Evolutionary conservation across 2,888 invertebrate species (phyloP), one percentile per base, ranked within the genome.

Genomic region (Eupithecia exiguata): DNA sequence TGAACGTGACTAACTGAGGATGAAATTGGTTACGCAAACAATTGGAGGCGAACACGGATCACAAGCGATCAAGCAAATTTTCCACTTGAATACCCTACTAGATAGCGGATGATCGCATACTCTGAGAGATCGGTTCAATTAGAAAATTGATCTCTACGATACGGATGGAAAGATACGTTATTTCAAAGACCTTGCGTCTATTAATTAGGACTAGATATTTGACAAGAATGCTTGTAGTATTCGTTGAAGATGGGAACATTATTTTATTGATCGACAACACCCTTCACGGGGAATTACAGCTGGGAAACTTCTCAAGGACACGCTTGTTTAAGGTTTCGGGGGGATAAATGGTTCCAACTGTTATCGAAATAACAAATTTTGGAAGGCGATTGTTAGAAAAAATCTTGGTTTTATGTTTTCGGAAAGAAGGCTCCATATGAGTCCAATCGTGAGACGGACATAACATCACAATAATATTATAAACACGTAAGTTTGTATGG

Each of bases 81-180:
- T 72, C 69, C 53, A 63, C 63, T 72, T 43, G 35, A 21, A 30
- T 40, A 61, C 61, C 61, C 62, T 18, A 61, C 16, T 69, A 25
- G n/a, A 25, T 16, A 38, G 25, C 36, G 35, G 35, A 62, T 62
- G 62, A 62, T 18, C 49, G 63, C 63, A 68, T 62, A 25, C 40
- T 62, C 21, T 38, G 38, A 49, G 36, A 70, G 68, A 72, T 72
- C 40, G 63, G n/a, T 46, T 69, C 65, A 69, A 72, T 69, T 65
- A 69, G 65, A 72, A 72, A 72, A 72, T 72, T 63, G 72, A 65
- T 69, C 63, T 46, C 40, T 40, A n/a, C 10, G 14, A n/a, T 63
- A 30, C 38, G 12, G 61, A 36, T 65, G 40, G 53, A 69, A 53
- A 68, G 18, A 49, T 63, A 53, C 63, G 18, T n/a, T 25, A 14